These are phyloP conservation scores for Microvelia longipes DNA, from an alignment of 1,140 invertebrate species.

Conservation along the genomic window DNA sequence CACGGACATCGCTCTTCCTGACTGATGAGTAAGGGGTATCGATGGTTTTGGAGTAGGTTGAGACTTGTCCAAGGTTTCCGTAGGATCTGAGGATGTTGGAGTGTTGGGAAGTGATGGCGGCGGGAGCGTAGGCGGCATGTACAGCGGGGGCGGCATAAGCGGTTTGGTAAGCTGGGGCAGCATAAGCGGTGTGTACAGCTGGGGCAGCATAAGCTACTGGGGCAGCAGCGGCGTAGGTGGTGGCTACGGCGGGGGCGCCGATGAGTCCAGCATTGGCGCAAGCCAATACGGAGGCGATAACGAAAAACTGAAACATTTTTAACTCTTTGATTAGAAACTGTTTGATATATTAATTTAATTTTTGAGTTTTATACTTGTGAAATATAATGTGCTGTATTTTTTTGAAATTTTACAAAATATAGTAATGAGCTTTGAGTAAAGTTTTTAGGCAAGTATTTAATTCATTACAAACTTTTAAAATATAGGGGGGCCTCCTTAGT, in stretches of 20 bases:
- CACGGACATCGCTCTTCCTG: constrained; percentile 28
- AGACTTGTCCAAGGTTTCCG: constrained; percentile 27
- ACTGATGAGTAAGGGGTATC: constrained; percentile 29
- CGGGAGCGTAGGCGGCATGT: constrained; percentile 22
- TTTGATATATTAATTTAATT: background rate
- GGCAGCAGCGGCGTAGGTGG: constrained; percentile 9
- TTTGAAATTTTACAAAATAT: too few relatives aligned
- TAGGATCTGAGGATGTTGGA: constrained; percentile 26
- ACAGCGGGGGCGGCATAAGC: constrained; percentile 22
- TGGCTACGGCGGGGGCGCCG: constrained; percentile 11
- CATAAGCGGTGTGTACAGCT: constrained; percentile 25
- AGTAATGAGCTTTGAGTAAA: too few relatives aligned
- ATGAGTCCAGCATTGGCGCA: constrained; percentile 18
- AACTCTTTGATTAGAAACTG: background rate
- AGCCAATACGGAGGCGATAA: constrained; percentile 20
- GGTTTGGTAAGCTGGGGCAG: constrained; percentile 23
- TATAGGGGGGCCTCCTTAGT: too few relatives aligned
- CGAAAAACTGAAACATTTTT: constrained; percentile 18
- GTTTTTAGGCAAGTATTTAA: too few relatives aligned
- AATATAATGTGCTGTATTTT: too few relatives aligned
- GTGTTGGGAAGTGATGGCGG: constrained; percentile 23
- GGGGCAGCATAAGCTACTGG: constrained; percentile 18
- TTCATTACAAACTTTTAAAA: too few relatives aligned
- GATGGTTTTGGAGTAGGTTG: constrained; percentile 28
- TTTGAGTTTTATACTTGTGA: too few relatives aligned